Conservation (phyloP, 2,888 invertebrate genomes). For the Beris chalybata region DNA sequence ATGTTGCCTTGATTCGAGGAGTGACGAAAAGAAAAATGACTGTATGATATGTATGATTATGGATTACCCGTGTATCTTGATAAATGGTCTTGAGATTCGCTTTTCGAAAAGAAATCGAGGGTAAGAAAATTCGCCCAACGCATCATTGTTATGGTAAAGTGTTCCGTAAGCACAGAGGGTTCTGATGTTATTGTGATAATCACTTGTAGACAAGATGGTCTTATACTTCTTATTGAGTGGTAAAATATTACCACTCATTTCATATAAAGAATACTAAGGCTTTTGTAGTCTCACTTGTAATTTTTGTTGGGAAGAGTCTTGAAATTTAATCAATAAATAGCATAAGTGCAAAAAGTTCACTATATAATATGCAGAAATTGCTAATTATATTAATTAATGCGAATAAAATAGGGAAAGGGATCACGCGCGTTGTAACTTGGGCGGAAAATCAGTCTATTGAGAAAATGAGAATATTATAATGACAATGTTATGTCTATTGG, state of each 20-base stretch:
- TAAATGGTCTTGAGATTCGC: slow-evolving; percentile 29
- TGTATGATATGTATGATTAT: slow-evolving; percentile 31
- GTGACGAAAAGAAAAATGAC: slow-evolving; percentile 35
- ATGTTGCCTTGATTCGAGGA: slow-evolving; percentile 16
- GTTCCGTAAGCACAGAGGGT: slow-evolving; percentile 8
- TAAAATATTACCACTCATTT: neutral
- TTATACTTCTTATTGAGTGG: slow-evolving; percentile 5
- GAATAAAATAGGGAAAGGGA: too few relatives aligned
- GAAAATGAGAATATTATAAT: too few relatives aligned
- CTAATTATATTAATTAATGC: too few relatives aligned
- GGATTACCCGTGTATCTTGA: slow-evolving; percentile 35
- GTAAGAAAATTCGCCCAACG: slow-evolving; percentile 9
- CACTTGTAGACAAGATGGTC: slow-evolving; percentile 7
- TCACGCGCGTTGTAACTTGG: too few relatives aligned
- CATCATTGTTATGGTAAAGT: slow-evolving; percentile 16
- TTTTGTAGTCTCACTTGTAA: too few relatives aligned
- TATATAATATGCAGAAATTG: too few relatives aligned
- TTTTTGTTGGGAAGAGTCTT: too few relatives aligned
- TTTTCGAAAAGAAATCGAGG: neutral
- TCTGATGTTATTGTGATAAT: slow-evolving; percentile 19
- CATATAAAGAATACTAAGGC: too few relatives aligned
- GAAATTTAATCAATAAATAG: too few relatives aligned
- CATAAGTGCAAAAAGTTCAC: too few relatives aligned
- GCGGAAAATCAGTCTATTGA: too few relatives aligned
- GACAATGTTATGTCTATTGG: too few relatives aligned